Conservation (phyloP, 2,888 invertebrate genomes). For the Drosophila putrida region DNA sequence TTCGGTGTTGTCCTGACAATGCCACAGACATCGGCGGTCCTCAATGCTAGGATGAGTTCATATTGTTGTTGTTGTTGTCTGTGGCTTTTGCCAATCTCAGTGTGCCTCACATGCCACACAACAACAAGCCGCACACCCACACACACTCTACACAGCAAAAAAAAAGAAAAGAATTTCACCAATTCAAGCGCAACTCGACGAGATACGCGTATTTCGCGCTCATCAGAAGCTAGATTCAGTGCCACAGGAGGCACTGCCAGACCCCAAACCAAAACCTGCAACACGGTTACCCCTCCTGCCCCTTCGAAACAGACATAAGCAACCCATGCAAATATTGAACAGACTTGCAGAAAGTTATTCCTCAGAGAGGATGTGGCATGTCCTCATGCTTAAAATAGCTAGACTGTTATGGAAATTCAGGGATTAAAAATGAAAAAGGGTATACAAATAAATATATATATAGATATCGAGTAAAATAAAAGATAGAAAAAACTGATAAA, state of each 20-base stretch:
- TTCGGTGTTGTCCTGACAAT: conserved; percentile 62
- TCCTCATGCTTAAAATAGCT: conserved; percentile 2
- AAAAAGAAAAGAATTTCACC: conserved; percentile 65
- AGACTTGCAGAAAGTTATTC: conserved; percentile 3
- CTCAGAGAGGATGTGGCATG: conserved; percentile 11
- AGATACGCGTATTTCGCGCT: conserved; percentile 67
- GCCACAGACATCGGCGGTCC: conserved; percentile 33
- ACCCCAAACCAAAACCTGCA: neutral
- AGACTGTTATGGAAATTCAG: conserved; percentile 1
- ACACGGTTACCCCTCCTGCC: no score
- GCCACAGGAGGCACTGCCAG: conserved; percentile 1
- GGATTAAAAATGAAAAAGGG: neutral
- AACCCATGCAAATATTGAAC: conserved; percentile 6
- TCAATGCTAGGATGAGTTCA: conserved; percentile 40
- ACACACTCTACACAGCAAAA: conserved; percentile 40
- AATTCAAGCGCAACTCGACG: conserved; percentile 70
- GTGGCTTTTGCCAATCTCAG: conserved; percentile 74
- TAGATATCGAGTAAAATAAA: neutral
- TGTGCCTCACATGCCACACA: conserved; percentile 21
- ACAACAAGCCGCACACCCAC: conserved; percentile 9
- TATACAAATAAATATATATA: neutral
- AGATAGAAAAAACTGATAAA: neutral
- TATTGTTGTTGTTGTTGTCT: conserved; percentile 55
- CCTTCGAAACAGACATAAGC: neutral
- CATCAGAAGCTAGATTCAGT: conserved; percentile 30